phyloP scores from a whole-genome alignment of 2,888 invertebrate species.

The Dynastes maya region DNA sequence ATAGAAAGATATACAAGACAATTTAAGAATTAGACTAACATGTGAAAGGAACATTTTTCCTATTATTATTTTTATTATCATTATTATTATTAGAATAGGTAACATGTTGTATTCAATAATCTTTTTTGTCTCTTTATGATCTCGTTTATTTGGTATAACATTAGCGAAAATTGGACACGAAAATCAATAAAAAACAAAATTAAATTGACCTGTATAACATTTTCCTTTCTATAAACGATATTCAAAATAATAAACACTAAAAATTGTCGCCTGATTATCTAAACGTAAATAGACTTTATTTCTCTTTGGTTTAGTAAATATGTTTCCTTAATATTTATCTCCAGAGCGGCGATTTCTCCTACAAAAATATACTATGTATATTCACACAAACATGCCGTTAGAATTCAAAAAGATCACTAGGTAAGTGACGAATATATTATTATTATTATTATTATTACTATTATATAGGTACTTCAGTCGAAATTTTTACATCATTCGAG shows the following conservation, averaged over 20 bases:
- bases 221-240: neutral
- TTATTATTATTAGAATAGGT: slow-evolving; percentile 21
- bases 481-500: slow-evolving; percentile 50
- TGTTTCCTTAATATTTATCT: neutral
- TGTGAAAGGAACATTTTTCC: no score
- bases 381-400: slow-evolving; percentile 65
- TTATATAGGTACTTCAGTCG: slow-evolving; percentile 52
- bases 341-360: slow-evolving; percentile 30
- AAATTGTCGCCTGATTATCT: slow-evolving; percentile 29
- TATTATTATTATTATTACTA: no score
- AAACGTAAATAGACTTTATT: slow-evolving; percentile 45
- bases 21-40: slow-evolving; percentile 15
- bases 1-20: slow-evolving; percentile 29
- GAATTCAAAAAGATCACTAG: slow-evolving; percentile 50
- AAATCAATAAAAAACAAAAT: slow-evolving; percentile 7
- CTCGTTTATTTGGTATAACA: slow-evolving; percentile 9
- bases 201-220: slow-evolving; percentile 37
- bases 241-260: slow-evolving; percentile 7
- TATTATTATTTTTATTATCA: no score
- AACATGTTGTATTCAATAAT: slow-evolving; percentile 16
- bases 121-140: neutral
- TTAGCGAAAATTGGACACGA: slow-evolving; percentile 1
- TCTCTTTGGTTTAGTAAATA: slow-evolving; percentile 49
- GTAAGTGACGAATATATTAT: slow-evolving; percentile 46
- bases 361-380: slow-evolving; percentile 44